These are phyloP conservation scores for Tachypleus tridentatus DNA, from an alignment of 1,140 invertebrate species.

Conservation along the genomic window DNA sequence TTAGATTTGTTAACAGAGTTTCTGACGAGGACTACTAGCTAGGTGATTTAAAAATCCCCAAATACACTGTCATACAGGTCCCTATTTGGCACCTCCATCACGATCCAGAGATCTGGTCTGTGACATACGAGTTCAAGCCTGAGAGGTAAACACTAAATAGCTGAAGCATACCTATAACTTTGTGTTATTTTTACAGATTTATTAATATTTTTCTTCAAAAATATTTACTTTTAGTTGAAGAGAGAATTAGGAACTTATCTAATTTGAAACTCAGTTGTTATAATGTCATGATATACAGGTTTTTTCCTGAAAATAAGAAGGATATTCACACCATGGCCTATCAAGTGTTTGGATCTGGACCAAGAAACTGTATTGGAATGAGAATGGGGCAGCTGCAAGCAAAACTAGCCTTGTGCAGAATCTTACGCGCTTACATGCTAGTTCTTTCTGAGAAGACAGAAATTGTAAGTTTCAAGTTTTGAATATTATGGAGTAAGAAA, in stretches of 20 bases:
- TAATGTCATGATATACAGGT: conserved; percentile 2
- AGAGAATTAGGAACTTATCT: too few relatives aligned
- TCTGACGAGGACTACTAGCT: conserved; percentile 23
- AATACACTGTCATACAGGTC: conserved; percentile 27
- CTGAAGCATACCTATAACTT: too few relatives aligned
- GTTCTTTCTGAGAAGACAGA: neutral
- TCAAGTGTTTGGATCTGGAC: conserved; percentile 42
- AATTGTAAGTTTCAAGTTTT: neutral
- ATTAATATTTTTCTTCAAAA: too few relatives aligned
- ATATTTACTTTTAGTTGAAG: too few relatives aligned
- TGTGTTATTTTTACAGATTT: too few relatives aligned
- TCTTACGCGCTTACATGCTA: conserved; percentile 10
- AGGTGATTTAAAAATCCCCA: conserved; percentile 27
- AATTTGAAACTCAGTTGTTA: too few relatives aligned
- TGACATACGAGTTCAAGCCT: conserved; percentile 34
- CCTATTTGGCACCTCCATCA: conserved; percentile 31
- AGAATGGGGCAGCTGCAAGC: conserved; percentile 50
- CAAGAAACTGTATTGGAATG: conserved; percentile 43
- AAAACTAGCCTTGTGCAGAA: conserved; percentile 42
- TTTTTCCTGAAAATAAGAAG: conserved; percentile 21
- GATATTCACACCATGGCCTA: conserved; percentile 30
- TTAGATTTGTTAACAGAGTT: conserved; percentile 17
- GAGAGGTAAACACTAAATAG: conserved; percentile 32
- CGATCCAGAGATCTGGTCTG: conserved; percentile 30
- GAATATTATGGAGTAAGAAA: too few relatives aligned